Percentiles rank a stretch among this genome's conserved stretches.
Conservation (phyloP, 2,113 vertebrate genomes). For the Burhinus bistriatus region DNA sequence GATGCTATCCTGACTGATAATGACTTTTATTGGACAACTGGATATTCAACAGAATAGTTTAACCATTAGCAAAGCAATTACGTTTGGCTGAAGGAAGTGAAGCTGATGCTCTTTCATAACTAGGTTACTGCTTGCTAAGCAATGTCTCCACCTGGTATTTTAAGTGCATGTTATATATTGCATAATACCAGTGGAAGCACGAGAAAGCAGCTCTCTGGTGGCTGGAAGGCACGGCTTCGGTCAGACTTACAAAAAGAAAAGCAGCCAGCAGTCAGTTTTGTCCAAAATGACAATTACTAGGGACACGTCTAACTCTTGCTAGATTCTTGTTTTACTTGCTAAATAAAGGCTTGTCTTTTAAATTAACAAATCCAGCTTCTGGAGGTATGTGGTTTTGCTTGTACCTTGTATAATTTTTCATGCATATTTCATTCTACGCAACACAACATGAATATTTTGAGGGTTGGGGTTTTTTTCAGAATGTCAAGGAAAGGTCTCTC, state of each 20-base stretch:
- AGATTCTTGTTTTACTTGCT: neutral
- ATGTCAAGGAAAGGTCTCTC: neutral
- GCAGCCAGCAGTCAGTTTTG: neutral
- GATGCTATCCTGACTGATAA: neutral
- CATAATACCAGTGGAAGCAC: neutral
- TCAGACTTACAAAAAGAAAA: neutral
- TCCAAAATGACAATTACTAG: neutral
- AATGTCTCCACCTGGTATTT: neutral
- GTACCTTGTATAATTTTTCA: neutral
- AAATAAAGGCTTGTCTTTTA: neutral
- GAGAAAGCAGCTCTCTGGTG: neutral
- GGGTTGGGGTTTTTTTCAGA: neutral
- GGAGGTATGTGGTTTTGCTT: neutral
- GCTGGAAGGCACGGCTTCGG: neutral
- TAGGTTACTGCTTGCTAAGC: neutral
- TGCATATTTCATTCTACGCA: neutral
- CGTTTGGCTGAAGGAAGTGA: neutral
- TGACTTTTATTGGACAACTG: neutral
- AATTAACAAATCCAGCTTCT: neutral
- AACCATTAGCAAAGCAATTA: neutral
- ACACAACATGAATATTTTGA: conserved; percentile 1
- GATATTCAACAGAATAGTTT: neutral
- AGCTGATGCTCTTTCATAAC: neutral
- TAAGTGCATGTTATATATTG: neutral
- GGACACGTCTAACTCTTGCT: neutral